Conservation (phyloP, 2,797 vertebrate species). For the Petrocephalus schoutedeni region DNA sequence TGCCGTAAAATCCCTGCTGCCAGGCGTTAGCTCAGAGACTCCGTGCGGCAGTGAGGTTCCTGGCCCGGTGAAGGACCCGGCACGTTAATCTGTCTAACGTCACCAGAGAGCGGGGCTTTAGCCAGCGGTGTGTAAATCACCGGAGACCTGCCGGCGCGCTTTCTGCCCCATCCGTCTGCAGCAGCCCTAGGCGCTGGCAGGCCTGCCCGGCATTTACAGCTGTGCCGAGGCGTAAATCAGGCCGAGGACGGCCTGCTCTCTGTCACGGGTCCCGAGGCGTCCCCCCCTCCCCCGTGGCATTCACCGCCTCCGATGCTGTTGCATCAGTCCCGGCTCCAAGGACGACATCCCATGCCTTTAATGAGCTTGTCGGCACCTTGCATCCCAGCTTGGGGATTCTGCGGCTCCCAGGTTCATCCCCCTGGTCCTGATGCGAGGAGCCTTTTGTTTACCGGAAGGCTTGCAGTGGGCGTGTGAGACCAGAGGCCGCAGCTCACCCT, state of each 20-base stretch:
- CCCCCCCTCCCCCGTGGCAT: not conserved
- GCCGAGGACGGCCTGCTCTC: not conserved
- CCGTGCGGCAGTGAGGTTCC: not conserved
- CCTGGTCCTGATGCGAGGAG: not conserved
- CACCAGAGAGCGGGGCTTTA: not conserved
- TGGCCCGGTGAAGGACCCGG: not conserved
- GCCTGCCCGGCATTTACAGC: not conserved
- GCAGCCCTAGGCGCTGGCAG: not conserved
- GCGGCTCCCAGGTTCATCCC: not conserved
- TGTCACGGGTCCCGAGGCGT: not conserved
- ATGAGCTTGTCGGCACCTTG: constrained; percentile 16
- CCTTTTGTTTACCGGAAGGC: not conserved
- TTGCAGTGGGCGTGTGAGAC: not conserved
- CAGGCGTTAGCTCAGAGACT: not conserved
- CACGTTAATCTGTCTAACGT: not conserved
- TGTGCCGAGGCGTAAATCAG: constrained; percentile 7
- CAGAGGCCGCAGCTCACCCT: not conserved
- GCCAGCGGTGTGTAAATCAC: not conserved
- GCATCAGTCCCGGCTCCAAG: not conserved
- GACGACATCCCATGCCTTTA: not conserved
- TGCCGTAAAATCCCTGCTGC: not conserved
- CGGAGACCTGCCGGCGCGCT: not conserved
- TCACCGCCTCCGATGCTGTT: not conserved
- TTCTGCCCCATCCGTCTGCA: not conserved
- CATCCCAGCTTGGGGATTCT: not conserved